Evolutionary conservation across 2,113 vertebrate genomes (phyloP).

Genomic region (Craseonycteris thonglongyai): DNA sequence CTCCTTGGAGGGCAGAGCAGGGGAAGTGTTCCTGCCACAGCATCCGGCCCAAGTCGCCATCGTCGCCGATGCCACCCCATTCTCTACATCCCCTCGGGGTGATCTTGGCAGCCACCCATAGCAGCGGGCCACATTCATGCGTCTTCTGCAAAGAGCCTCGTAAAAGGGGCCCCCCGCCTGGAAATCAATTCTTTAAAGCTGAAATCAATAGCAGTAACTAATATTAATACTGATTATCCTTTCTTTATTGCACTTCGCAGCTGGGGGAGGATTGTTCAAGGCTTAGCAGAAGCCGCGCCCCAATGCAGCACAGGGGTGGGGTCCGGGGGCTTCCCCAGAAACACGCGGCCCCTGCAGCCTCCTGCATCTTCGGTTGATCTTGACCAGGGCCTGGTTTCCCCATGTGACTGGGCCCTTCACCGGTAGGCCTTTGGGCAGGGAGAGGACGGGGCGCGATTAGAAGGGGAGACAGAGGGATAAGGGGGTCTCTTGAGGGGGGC

Average conservation of each 20-base stretch:
- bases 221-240: constrained; percentile 81
- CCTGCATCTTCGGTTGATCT: background rate
- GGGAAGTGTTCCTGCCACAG: rapidly evolving
- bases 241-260: constrained; percentile 70
- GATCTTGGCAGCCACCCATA: constrained; percentile 38
- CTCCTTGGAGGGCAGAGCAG: background rate
- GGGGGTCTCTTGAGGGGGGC: too few species aligned
- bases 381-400: background rate
- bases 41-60: rapidly evolving
- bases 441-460: too few species aligned
- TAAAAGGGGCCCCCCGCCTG: constrained; percentile 75
- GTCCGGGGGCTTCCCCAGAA: background rate
- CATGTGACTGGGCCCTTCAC: rapidly evolving
- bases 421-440: rapidly evolving
- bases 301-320: background rate
- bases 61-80: rapidly evolving
- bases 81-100: background rate
- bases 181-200: constrained; percentile 82
- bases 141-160: constrained; percentile 76
- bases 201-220: constrained; percentile 84
- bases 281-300: constrained; percentile 50
- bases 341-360: rapidly evolving
- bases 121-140: constrained; percentile 29
- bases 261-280: constrained; percentile 69
- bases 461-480: too few species aligned